phyloP scores from a whole-genome alignment of 2,113 vertebrate genomes.

The Bothrops jararaca region DNA sequence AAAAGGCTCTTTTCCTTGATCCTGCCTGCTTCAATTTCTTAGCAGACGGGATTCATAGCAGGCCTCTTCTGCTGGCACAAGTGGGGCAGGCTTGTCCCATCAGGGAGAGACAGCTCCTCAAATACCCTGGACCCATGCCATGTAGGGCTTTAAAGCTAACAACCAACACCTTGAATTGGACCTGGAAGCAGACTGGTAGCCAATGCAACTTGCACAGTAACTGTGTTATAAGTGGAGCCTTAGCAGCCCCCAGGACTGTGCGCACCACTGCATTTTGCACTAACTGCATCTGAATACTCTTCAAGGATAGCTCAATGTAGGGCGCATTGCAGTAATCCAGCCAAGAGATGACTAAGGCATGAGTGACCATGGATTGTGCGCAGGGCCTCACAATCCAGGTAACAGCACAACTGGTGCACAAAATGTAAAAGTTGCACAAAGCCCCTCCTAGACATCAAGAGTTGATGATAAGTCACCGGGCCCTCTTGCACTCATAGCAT shows the following conservation, averaged over 20 bases:
- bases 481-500: not conserved
- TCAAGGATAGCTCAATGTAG: not conserved
- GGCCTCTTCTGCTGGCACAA: not conserved
- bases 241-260: not conserved
- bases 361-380: not conserved
- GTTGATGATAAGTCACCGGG: not conserved
- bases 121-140: not conserved
- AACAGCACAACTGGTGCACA: not conserved
- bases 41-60: not conserved
- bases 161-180: not conserved
- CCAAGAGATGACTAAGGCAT: not conserved
- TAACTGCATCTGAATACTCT: not conserved
- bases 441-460: not conserved
- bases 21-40: not conserved
- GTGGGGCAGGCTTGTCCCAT: not conserved
- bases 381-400: not conserved
- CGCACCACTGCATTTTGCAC: not conserved
- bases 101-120: not conserved
- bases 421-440: not conserved
- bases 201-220: not conserved
- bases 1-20: not conserved
- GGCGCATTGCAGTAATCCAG: not conserved
- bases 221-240: not conserved
- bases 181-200: not conserved
- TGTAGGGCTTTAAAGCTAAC: not conserved